These are phyloP conservation scores for Malachius bipustulatus DNA, from an alignment of 2,888 invertebrate genomes.

Conservation along the genomic window DNA sequence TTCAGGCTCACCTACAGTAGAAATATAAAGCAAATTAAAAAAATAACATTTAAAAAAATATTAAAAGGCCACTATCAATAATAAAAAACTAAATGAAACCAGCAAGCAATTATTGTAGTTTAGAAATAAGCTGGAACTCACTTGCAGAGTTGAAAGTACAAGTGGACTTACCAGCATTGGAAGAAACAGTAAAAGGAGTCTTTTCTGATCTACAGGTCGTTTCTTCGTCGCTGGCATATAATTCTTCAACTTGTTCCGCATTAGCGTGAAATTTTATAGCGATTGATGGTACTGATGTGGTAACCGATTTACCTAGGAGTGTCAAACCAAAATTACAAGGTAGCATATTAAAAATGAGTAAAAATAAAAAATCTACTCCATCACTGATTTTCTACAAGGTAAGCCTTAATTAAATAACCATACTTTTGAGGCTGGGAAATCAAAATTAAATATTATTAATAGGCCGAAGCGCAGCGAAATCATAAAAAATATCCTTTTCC, in stretches of 20 bases:
- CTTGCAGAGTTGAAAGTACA: background rate
- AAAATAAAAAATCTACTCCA: too few species aligned
- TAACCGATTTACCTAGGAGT: constrained; percentile 33
- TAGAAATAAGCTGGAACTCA: constrained; percentile 1
- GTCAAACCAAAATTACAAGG: too few species aligned
- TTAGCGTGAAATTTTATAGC: constrained; percentile 66
- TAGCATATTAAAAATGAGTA: too few species aligned
- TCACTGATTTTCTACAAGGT: too few species aligned
- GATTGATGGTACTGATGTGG: constrained; percentile 39
- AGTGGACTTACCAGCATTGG: constrained; percentile 14
- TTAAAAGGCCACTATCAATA: background rate
- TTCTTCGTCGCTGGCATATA: constrained; percentile 51
- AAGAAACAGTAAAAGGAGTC: background rate
- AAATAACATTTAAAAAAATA: background rate
- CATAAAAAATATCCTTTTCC: too few species aligned
- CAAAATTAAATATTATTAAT: too few species aligned
- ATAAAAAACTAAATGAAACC: too few species aligned
- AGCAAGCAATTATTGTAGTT: background rate
- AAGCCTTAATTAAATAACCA: too few species aligned
- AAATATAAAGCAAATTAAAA: background rate
- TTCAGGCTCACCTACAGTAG: constrained; percentile 26
- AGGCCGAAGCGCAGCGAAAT: too few species aligned
- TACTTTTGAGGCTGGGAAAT: too few species aligned
- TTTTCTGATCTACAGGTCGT: background rate
- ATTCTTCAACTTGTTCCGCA: constrained; percentile 61